Base-by-base conservation (phyloP, 2,113 vertebrate genomes). In the Pristiophorus japonicus region DNA sequence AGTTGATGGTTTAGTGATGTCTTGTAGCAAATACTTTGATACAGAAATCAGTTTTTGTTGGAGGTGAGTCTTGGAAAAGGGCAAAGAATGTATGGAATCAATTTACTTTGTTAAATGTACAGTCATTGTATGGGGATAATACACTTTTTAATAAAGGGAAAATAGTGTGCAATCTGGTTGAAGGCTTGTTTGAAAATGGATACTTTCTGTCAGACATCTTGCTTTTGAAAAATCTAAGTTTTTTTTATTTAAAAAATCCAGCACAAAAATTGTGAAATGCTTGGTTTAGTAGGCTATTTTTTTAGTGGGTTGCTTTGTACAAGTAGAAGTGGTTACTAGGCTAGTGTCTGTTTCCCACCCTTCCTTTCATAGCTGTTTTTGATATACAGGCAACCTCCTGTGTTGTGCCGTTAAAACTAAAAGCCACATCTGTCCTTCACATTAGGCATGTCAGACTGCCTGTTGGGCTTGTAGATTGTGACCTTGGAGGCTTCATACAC, bases 401-500 rank as follows among this genome's bases (percentile, higher is more conserved):
- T 81, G 96, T 81, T 95, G 65, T 95, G 93, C 93, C 66, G 42
- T 96, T 63, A 91, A 91, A 95, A 55, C 95, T 95, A 59, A 87
- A 94, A 95, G 85, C 95, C 42, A 84, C 34, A 96, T 88, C 91
- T 67, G 62, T 85, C 34, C 65, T 55, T 45, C 62, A 1, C 67
- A 7, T 95, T 75, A 95, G 95, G 95, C 22, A 96, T 94, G 66
- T 95, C n/a, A 66, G 67, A 34, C 75, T 95, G 95, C 62, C 67
- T 84, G 81, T 94, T 94, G 70, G 94, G 96, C 75, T 96, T 34
- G 0, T 95, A 65, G 95, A 27, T 95, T 95, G 78, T 96, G 95
- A 96, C 94, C 93, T 96, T 95, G 92, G 84, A 96, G 90, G 94
- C 96, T 96, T 95, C 73, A 85, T 95, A 96, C 95, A 95, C 92